phyloP scores from a whole-genome alignment of 2,797 vertebrate species.

The Danio albolineatus region DNA sequence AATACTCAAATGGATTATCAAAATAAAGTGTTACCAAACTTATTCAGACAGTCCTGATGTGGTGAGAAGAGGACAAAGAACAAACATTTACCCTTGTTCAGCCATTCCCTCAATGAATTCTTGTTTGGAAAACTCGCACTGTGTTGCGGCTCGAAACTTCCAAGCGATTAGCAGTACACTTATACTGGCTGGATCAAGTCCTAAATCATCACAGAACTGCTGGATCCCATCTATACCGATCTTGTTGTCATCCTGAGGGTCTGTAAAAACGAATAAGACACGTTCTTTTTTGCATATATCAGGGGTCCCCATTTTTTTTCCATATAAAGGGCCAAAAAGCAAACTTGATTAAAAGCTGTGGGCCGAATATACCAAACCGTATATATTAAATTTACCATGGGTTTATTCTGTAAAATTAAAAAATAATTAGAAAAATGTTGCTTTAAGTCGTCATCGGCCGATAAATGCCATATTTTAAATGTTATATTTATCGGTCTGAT shows the following conservation, averaged over 20 bases:
- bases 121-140: constrained; percentile 96
- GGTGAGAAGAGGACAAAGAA: not conserved
- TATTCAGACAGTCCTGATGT: not conserved
- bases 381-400: too few species aligned
- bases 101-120: constrained; percentile 98
- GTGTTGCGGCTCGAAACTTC: constrained; percentile 97
- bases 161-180: constrained; percentile 96
- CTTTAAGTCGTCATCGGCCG: too few species aligned
- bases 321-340: too few species aligned
- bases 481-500: too few species aligned
- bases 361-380: too few species aligned
- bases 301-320: too few species aligned
- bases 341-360: too few species aligned
- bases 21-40: too few species aligned
- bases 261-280: constrained; percentile 67
- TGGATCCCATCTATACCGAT: constrained; percentile 98
- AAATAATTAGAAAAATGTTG: too few species aligned
- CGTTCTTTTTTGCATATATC: not conserved
- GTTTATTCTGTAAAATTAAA: too few species aligned
- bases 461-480: too few species aligned
- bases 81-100: constrained; percentile 85
- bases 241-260: constrained; percentile 98
- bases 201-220: constrained; percentile 95
- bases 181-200: constrained; percentile 93
- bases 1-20: too few species aligned